phyloP scores from a whole-genome alignment of 2,888 invertebrate species.

The Alitta virens region DNA sequence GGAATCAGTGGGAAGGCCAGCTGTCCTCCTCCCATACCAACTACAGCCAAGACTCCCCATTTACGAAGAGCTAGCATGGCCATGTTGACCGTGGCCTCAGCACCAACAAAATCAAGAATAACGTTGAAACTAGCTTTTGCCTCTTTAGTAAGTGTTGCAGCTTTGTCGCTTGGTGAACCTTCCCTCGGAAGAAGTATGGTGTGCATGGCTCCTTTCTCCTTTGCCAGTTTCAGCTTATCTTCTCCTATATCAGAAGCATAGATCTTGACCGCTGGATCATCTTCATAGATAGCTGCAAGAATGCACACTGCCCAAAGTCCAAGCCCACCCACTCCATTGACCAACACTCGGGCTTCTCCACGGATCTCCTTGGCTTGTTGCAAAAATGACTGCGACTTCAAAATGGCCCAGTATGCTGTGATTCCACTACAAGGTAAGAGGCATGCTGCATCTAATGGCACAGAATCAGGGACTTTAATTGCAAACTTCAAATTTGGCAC shows the following conservation, averaged over 20 bases:
- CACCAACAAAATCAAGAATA: not conserved
- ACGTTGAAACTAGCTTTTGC: not conserved
- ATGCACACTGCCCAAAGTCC: not conserved
- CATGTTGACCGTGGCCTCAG: not conserved
- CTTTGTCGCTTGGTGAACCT: not conserved
- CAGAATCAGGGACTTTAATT: not conserved
- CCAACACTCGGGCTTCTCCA: not conserved
- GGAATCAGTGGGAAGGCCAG: not conserved
- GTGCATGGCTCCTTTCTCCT: not conserved
- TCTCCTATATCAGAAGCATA: not conserved
- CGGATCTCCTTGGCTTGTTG: not conserved
- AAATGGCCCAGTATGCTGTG: not conserved
- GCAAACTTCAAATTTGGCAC: not conserved
- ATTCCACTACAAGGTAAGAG: not conserved
- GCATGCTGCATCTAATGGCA: not conserved
- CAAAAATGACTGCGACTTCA: not conserved
- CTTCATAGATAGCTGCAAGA: not conserved
- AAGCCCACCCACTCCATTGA: not conserved
- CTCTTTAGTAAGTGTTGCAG: not conserved
- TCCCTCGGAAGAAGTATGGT: not conserved
- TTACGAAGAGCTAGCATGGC: not conserved
- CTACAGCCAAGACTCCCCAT: not conserved
- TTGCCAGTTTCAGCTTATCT: not conserved
- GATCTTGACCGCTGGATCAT: not conserved
- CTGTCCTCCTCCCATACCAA: not conserved